phyloP scores from a whole-genome alignment of 1,140 invertebrate genomes.

The Eriosoma lanigerum region DNA sequence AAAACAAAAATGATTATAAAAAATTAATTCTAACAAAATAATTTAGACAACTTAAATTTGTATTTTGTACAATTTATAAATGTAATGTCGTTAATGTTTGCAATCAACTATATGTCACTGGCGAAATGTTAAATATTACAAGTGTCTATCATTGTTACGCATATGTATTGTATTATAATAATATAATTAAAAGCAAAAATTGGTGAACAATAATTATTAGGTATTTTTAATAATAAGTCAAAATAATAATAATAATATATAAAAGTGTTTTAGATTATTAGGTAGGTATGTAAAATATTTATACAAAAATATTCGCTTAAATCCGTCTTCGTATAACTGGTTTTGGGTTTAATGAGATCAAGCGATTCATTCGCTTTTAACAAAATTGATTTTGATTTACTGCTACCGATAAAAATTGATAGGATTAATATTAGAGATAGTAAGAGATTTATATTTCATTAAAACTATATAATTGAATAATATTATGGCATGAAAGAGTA shows the following conservation, averaged over 20 bases:
- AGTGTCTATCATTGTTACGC: background rate
- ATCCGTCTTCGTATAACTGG: background rate
- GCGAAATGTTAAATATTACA: slow-evolving; percentile 14
- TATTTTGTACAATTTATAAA: slow-evolving; percentile 49
- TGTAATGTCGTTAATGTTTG: slow-evolving; percentile 31
- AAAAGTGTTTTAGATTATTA: background rate
- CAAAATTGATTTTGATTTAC: slow-evolving; percentile 19
- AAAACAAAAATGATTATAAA: slow-evolving; percentile 48
- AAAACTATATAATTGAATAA: background rate
- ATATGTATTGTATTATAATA: too few relatives aligned
- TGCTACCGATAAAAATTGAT: background rate
- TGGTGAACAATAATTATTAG: too few relatives aligned
- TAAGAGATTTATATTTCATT: background rate
- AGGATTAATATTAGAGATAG: slow-evolving; percentile 1
- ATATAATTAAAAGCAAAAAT: slow-evolving; percentile 22
- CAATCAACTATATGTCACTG: slow-evolving; percentile 16
- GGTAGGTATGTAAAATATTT: background rate
- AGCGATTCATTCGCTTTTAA: slow-evolving; percentile 12
- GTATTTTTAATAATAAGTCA: too few relatives aligned
- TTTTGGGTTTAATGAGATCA: slow-evolving; percentile 30
- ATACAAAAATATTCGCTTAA: background rate
- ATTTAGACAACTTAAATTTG: slow-evolving; percentile 42
- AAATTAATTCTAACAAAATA: slow-evolving; percentile 50
- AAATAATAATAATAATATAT: background rate
- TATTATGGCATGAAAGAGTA: background rate